Conservation (phyloP, 2,888 invertebrate genomes). For the Microchrysa polita region DNA sequence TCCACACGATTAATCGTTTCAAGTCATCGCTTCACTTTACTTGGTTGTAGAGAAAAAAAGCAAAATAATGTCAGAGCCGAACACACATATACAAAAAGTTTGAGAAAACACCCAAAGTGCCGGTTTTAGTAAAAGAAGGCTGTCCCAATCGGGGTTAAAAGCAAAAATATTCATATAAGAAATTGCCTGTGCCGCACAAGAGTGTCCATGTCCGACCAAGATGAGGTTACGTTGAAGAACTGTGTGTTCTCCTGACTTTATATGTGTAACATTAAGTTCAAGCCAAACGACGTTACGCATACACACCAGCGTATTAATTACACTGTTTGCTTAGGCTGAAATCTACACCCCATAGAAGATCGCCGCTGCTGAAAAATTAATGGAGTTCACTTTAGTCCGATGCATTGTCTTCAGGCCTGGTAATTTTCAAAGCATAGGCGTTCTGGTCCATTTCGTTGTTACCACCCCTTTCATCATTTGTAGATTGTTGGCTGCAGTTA, state of each 20-base stretch:
- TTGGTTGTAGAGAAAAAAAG: neutral
- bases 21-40: slow-evolving; percentile 46
- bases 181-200: no score
- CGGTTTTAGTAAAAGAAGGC: slow-evolving; percentile 30
- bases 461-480: slow-evolving; percentile 4
- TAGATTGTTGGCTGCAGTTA: slow-evolving; percentile 4
- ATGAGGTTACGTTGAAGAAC: neutral
- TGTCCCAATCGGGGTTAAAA: neutral
- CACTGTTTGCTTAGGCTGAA: slow-evolving; percentile 49
- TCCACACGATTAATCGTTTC: slow-evolving; percentile 48
- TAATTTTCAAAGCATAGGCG: neutral
- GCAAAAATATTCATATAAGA: slow-evolving; percentile 1
- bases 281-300: slow-evolving; percentile 28
- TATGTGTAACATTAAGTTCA: slow-evolving; percentile 7
- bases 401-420: slow-evolving; percentile 38
- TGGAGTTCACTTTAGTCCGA: slow-evolving; percentile 34
- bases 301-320: slow-evolving; percentile 48
- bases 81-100: slow-evolving; percentile 2
- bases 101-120: slow-evolving; percentile 8
- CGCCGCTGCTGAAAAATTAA: slow-evolving; percentile 22
- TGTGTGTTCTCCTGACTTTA: neutral
- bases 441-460: slow-evolving; percentile 22
- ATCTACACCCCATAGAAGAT: slow-evolving; percentile 43
- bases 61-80: slow-evolving; percentile 3
- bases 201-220: no score